phyloP scores from a whole-genome alignment of 2,888 invertebrate species.

The Myopa testacea region DNA sequence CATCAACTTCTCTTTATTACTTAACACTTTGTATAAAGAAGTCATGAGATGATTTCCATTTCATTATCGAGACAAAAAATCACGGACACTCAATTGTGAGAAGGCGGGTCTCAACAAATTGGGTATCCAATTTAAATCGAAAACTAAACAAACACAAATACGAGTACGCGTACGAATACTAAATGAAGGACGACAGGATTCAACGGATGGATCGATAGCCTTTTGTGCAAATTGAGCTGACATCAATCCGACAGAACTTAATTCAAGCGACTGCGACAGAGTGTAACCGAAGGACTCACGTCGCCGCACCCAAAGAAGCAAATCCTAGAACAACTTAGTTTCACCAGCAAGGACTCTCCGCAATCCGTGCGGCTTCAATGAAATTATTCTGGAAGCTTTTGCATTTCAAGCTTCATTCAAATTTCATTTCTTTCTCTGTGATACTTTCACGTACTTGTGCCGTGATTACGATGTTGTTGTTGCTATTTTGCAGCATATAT shows the following conservation, averaged over 20 bases:
- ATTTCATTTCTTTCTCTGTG: neutral
- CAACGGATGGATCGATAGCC: neutral
- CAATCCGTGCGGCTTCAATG: neutral
- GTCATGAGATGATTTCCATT: too few species aligned
- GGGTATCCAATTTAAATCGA: neutral
- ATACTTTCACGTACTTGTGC: neutral
- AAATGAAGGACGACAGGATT: neutral
- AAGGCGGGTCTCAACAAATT: neutral
- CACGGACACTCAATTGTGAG: too few species aligned
- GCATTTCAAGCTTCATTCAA: neutral
- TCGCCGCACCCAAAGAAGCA: neutral
- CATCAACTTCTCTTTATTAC: too few species aligned
- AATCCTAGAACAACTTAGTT: neutral
- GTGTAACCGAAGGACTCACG: neutral
- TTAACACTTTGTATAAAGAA: too few species aligned
- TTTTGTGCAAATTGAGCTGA: slow-evolving; percentile 8
- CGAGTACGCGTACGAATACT: neutral
- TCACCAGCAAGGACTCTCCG: neutral
- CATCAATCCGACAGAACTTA: slow-evolving; percentile 7
- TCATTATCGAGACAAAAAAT: too few species aligned
- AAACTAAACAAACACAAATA: neutral
- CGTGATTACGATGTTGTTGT: neutral
- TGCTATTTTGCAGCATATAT: neutral
- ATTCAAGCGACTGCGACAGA: neutral
- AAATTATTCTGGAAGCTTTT: neutral